phyloP scores from a whole-genome alignment of 2,888 invertebrate species.

The Apotomis betuletana region DNA sequence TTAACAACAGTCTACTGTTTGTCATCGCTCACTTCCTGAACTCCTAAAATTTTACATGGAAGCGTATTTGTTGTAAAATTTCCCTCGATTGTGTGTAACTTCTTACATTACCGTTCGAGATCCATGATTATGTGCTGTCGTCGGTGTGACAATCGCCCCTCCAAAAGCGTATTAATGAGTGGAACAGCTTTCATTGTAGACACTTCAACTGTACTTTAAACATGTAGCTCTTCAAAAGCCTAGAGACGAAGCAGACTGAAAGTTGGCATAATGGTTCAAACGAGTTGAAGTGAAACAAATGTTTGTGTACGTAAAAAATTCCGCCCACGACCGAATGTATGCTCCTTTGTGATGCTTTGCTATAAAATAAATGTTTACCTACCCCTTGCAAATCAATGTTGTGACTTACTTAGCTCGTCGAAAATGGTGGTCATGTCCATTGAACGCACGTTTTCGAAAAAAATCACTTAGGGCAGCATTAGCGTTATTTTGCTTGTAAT shows the following conservation, averaged over 20 bases:
- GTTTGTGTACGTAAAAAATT: slow-evolving; percentile 46
- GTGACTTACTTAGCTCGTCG: slow-evolving; percentile 69
- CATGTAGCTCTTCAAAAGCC: slow-evolving; percentile 17
- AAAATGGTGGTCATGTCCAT: slow-evolving; percentile 67
- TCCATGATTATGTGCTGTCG: slow-evolving; percentile 55
- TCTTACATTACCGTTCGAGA: slow-evolving; percentile 19
- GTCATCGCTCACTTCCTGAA: slow-evolving; percentile 63
- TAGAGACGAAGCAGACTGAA: slow-evolving; percentile 13
- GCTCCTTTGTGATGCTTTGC: slow-evolving; percentile 70
- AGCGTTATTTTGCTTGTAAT: slow-evolving; percentile 60
- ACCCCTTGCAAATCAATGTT: slow-evolving; percentile 65
- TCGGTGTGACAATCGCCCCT: slow-evolving; percentile 78
- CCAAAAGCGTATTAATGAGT: slow-evolving; percentile 71
- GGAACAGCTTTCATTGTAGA: slow-evolving; percentile 62
- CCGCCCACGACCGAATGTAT: slow-evolving; percentile 57
- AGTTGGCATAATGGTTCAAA: slow-evolving; percentile 42
- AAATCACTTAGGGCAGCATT: slow-evolving; percentile 55
- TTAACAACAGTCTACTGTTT: slow-evolving; percentile 53
- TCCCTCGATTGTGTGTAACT: slow-evolving; percentile 45
- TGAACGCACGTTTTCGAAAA: slow-evolving; percentile 53
- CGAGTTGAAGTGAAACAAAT: slow-evolving; percentile 52
- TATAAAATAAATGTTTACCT: slow-evolving; percentile 61
- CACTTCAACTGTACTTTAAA: slow-evolving; percentile 58
- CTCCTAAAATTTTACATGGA: slow-evolving; percentile 75
- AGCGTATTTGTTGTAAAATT: slow-evolving; percentile 66